Evolutionary conservation across 2,888 invertebrate genomes (phyloP).

Genomic region (Tetragonula carbonaria): DNA sequence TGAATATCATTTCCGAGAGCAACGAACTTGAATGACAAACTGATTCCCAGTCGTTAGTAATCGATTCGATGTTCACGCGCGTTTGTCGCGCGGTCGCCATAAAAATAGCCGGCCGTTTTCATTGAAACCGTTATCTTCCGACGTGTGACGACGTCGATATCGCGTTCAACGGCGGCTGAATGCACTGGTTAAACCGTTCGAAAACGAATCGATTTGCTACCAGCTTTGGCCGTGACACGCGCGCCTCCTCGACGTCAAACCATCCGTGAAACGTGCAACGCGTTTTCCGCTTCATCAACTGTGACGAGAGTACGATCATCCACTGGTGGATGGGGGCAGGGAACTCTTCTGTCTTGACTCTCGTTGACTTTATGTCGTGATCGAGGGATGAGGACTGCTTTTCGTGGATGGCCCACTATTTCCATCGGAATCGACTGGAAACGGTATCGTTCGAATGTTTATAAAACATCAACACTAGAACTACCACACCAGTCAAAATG

Average conservation of each 20-base stretch:
- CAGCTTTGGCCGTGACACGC: background rate
- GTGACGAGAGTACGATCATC: background rate
- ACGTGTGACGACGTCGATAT: background rate
- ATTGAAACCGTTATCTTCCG: conserved; percentile 50
- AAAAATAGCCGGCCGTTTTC: conserved; percentile 53
- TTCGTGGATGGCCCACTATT: background rate
- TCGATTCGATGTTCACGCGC: conserved; percentile 27
- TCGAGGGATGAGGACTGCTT: background rate
- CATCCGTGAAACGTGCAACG: conserved; percentile 14
- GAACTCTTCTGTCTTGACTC: background rate
- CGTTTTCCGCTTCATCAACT: conserved; percentile 4
- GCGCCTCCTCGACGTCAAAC: conserved; percentile 3
- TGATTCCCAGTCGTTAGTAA: background rate
- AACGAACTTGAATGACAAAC: conserved; percentile 48
- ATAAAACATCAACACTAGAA: too few relatives aligned
- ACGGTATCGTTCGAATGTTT: background rate
- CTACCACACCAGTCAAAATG: too few relatives aligned
- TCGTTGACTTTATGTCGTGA: background rate
- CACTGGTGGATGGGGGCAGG: background rate
- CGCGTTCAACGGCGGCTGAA: background rate
- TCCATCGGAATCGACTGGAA: background rate
- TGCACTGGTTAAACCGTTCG: conserved; percentile 2
- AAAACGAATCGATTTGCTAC: conserved; percentile 27
- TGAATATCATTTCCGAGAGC: conserved; percentile 28
- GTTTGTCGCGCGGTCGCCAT: conserved; percentile 41